Conservation (phyloP, 1,140 invertebrate genomes). For the Frieseomelitta varia region DNA sequence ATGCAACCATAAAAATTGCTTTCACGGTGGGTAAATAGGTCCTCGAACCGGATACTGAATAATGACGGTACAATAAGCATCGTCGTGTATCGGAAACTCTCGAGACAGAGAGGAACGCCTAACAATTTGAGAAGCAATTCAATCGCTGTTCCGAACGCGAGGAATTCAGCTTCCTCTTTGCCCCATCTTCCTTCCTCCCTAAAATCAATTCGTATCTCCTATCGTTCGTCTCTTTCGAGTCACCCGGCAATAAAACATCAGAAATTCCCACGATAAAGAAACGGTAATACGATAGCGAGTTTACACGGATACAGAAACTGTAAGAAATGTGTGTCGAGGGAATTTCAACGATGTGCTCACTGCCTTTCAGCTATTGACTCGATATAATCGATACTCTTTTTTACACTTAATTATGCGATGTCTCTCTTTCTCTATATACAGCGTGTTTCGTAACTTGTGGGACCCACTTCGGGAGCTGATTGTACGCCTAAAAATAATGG, state of each 20-base stretch:
- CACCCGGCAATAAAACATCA: not conserved
- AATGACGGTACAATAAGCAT: not conserved
- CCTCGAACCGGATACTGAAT: not conserved
- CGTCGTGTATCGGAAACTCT: not conserved
- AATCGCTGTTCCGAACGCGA: not conserved
- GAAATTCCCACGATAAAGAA: not conserved
- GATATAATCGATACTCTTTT: not conserved
- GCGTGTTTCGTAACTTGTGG: too few species aligned
- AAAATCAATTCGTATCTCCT: not conserved
- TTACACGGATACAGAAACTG: not conserved
- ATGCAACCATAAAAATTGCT: not conserved
- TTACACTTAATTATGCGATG: not conserved
- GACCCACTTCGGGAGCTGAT: too few species aligned
- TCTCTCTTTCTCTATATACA: not conserved
- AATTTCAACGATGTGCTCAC: not conserved
- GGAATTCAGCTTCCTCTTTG: not conserved
- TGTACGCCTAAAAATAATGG: too few species aligned
- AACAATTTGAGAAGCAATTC: conserved; percentile 8
- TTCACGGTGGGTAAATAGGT: not conserved
- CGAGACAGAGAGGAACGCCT: not conserved
- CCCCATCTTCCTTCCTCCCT: not conserved
- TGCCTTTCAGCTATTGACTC: not conserved
- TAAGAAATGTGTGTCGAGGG: not conserved
- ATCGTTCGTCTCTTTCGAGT: not conserved
- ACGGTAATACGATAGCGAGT: too few species aligned